Evolutionary conservation across 2,888 invertebrate genomes (phyloP).

Genomic region (Ochropleura plecta): DNA sequence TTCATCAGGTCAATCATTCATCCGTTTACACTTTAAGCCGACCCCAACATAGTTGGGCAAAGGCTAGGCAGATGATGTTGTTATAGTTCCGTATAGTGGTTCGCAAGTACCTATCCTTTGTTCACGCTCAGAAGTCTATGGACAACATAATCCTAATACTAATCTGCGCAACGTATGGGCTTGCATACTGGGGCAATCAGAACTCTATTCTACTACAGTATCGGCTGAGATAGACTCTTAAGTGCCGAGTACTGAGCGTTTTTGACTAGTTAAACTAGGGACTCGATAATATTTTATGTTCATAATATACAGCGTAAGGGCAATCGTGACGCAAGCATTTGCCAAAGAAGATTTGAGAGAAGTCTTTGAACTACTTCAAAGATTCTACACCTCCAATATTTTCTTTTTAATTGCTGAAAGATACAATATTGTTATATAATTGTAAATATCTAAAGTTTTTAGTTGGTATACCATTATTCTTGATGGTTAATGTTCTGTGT

Average conservation of each 20-base stretch:
- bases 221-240: conserved; percentile 22
- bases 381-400: not conserved
- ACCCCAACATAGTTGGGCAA: too few species aligned
- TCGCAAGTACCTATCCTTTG: too few species aligned
- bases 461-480: not conserved
- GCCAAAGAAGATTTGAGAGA: too few species aligned
- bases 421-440: not conserved
- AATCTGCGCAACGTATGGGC: not conserved
- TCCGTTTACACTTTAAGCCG: too few species aligned
- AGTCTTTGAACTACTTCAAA: not conserved
- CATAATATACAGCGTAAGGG: not conserved
- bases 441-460: not conserved
- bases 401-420: not conserved
- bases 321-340: not conserved
- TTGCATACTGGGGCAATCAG: conserved; percentile 28
- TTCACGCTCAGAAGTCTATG: not conserved
- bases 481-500: not conserved
- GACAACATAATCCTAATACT: not conserved
- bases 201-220: conserved; percentile 29
- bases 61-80: too few species aligned
- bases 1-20: too few species aligned
- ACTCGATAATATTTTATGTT: not conserved
- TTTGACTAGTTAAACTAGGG: conserved; percentile 19
- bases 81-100: too few species aligned
- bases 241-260: not conserved